Conservation (phyloP, 2,113 vertebrate genomes). For the Dipodomys ordii region DNA sequence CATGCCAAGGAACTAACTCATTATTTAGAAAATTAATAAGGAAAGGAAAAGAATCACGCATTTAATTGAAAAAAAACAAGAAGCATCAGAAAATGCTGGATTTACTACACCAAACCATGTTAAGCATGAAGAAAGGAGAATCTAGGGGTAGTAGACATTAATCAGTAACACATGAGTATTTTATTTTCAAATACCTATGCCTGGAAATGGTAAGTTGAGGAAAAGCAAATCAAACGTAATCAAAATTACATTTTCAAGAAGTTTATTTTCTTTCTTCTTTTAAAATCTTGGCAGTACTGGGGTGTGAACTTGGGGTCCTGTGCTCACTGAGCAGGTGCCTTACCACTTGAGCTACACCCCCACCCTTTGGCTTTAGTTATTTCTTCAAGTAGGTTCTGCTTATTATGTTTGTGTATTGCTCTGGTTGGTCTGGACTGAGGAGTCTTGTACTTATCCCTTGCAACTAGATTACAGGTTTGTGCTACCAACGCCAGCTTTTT, state of each 20-base stretch:
- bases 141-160: slow-evolving; percentile 21
- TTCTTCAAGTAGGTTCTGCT: too few species aligned
- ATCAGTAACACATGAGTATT: background rate
- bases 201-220: slow-evolving; percentile 67
- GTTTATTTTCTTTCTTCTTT: slow-evolving; percentile 50
- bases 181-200: background rate
- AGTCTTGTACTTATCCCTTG: too few species aligned
- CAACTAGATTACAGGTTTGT: too few species aligned
- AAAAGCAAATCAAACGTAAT: slow-evolving; percentile 59
- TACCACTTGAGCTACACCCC: too few species aligned
- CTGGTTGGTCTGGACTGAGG: too few species aligned
- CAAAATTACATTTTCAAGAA: slow-evolving; percentile 62
- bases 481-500: too few species aligned
- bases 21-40: background rate
- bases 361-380: too few species aligned
- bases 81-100: background rate
- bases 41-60: background rate
- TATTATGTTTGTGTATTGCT: too few species aligned
- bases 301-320: too few species aligned
- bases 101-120: slow-evolving; percentile 47
- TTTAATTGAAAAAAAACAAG: background rate
- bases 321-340: too few species aligned
- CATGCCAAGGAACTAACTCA: background rate
- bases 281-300: background rate
- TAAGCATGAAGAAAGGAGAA: slow-evolving; percentile 63